Base-by-base conservation (phyloP, 1,140 invertebrate species). In the Xylocopa sonorina region DNA sequence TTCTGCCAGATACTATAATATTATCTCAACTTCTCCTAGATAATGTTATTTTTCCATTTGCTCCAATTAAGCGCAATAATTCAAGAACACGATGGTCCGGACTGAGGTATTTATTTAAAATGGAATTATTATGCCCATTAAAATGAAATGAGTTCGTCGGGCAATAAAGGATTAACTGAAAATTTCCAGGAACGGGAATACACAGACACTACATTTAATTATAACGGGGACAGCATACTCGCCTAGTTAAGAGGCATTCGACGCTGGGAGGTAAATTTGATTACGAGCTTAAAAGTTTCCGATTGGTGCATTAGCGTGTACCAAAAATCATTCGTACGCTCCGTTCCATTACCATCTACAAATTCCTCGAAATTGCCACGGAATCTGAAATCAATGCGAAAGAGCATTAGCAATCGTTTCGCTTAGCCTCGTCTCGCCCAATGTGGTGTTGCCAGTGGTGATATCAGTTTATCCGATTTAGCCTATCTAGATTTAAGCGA, bases 391-490 rank as follows among this genome's bases (percentile, higher is more conserved):
- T 46, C 43, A 66, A 66, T 66, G 27, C 6, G 63, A 29, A 66
- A 48, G 41, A 12, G 27, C 18, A 64, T 64, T 46, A 66, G 24
- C 41, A 66, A 66, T 66, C 29, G 48, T 66, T 48, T 48, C 27
- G 18, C 7, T 10, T 48, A 66, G 46, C 24, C 16, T 66, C 41
- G 27, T 21, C 43, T 46, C 41, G 10, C 32, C 16, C 29, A 66
- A 29, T 16, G n/a, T 24, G 34, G 9, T 41, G 16, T 27, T 27
- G 21, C 24, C 21, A n/a, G 18, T 18, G 7, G 38, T 43, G 46
- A 64, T 64, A 64, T 64, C 62, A 46, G 62, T 64, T 64, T 66
- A 66, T 66, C 63, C 63, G 43, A 66, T 48, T 66, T 48, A n/a
- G 27, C 63, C 27, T 48, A 66, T 48, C n/a, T 29, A 60, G 53